Evolutionary conservation across 2,797 vertebrate species (phyloP).

Genomic region (Lepidocolaptes lacrymiger): DNA sequence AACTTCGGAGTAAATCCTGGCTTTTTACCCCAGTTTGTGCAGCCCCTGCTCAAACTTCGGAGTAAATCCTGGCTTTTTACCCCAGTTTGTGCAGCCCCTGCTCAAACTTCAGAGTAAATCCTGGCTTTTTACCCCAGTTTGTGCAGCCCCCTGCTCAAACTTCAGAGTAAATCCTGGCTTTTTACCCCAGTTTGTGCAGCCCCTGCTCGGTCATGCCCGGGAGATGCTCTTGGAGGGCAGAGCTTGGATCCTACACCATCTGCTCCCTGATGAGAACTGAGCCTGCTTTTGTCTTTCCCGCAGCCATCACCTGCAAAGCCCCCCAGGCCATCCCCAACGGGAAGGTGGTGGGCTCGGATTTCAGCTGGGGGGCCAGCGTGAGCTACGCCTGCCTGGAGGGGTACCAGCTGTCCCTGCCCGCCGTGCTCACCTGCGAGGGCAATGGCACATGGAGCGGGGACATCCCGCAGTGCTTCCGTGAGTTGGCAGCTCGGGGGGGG

Average conservation of each 20-base stretch:
- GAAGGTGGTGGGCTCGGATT: constrained; percentile 91
- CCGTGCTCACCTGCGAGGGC: constrained; percentile 93
- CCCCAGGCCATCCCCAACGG: constrained; percentile 91
- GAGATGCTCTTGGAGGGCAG: background rate
- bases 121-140: background rate
- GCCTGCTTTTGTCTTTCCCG: background rate
- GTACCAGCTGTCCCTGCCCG: constrained; percentile 96
- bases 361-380: constrained; percentile 93
- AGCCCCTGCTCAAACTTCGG: too few relatives aligned
- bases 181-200: background rate
- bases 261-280: background rate
- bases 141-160: too few relatives aligned
- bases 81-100: background rate
- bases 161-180: background rate
- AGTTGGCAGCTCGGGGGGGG: background rate
- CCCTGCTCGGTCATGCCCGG: background rate
- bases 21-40: background rate
- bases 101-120: background rate
- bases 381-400: constrained; percentile 95
- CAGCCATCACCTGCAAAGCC: constrained; percentile 89
- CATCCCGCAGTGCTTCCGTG: constrained; percentile 96
- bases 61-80: background rate
- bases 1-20: background rate
- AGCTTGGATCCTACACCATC: background rate
- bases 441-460: constrained; percentile 95